Conservation (phyloP, 2,888 invertebrate species). For the Drosophila meridiana region DNA sequence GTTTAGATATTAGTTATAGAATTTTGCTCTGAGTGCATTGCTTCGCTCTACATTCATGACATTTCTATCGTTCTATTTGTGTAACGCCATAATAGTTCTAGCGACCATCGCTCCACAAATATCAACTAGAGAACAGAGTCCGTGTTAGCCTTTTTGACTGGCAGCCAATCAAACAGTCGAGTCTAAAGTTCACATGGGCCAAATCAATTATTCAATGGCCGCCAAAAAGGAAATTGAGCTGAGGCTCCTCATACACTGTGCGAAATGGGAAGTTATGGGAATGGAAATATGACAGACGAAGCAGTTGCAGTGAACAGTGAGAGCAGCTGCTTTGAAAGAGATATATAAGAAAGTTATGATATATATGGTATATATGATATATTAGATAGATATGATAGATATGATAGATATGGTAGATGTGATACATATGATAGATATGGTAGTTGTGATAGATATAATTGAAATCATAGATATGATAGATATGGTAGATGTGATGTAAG, state of each 20-base stretch:
- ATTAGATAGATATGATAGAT: too few relatives aligned
- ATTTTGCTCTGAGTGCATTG: conserved; percentile 4
- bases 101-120: conserved; percentile 26
- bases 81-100: conserved; percentile 28
- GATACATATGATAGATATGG: too few relatives aligned
- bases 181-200: conserved; percentile 24
- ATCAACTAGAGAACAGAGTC: conserved; percentile 29
- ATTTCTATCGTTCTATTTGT: conserved; percentile 16
- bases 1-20: neutral
- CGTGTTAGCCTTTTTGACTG: conserved; percentile 51
- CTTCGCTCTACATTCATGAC: conserved; percentile 26
- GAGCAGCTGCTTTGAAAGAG: neutral
- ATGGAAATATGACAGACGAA: neutral
- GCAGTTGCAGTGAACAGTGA: neutral
- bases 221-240: conserved; percentile 10
- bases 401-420: too few relatives aligned
- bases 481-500: too few relatives aligned
- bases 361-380: neutral
- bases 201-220: conserved; percentile 45
- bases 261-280: neutral
- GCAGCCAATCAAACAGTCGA: conserved; percentile 56
- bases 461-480: too few relatives aligned
- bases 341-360: neutral
- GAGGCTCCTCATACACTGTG: conserved; percentile 4
- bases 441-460: too few relatives aligned